phyloP scores from a whole-genome alignment of 35 echinoderm and acorn worm genomes.

The Hemicentrotus pulcherrimus region DNA sequence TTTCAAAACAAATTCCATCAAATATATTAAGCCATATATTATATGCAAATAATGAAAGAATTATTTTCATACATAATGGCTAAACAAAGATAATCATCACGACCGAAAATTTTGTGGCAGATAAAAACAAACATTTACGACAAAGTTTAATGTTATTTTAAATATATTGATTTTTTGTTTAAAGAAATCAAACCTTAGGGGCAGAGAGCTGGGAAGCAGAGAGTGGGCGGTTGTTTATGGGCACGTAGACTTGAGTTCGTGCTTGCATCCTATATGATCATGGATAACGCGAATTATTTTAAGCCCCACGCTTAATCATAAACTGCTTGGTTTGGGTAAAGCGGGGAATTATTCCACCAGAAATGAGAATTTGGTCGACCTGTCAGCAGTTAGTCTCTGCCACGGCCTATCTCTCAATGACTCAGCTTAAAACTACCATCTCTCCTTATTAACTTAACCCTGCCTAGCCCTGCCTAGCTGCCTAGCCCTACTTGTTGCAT shows the following conservation, averaged over 20 bases:
- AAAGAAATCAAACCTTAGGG: neutral
- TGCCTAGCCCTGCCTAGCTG: neutral
- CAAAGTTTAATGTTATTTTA: too few species aligned
- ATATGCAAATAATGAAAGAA: too few species aligned
- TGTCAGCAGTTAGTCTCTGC: slow-evolving; percentile 8
- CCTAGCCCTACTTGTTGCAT: neutral
- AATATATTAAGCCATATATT: too few species aligned
- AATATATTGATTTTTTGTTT: too few species aligned
- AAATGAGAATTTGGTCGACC: neutral
- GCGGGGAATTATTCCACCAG: neutral
- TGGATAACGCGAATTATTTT: neutral
- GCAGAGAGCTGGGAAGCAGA: neutral
- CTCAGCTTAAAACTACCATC: neutral
- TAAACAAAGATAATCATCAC: too few species aligned
- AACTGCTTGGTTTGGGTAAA: neutral
- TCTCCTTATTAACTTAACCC: slow-evolving; percentile 10
- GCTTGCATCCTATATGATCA: neutral
- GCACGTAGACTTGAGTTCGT: neutral
- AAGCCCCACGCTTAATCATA: slow-evolving; percentile 1
- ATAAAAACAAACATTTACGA: too few species aligned
- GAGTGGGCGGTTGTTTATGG: neutral
- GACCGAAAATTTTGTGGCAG: too few species aligned
- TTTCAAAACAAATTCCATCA: too few species aligned
- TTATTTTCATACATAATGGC: too few species aligned
- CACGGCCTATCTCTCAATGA: neutral